phyloP scores from a whole-genome alignment of 2,797 vertebrate genomes.

The Tiaroga cobitis region DNA sequence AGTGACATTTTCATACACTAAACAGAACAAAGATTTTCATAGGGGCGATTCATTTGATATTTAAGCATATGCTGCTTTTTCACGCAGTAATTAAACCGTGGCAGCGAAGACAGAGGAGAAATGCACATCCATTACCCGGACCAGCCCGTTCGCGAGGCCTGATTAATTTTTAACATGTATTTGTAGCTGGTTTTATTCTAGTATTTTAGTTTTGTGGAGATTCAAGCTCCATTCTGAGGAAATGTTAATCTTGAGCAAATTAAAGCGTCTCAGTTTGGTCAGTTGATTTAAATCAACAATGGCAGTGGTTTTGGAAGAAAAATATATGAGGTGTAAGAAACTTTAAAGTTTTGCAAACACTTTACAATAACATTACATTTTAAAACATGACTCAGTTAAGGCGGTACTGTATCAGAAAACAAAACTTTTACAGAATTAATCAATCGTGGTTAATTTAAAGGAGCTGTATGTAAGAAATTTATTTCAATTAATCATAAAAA shows the following conservation, averaged over 20 bases:
- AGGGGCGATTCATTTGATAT: slow-evolving; percentile 66
- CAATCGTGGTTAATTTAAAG: not conserved
- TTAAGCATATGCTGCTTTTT: slow-evolving; percentile 53
- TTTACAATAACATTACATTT: not conserved
- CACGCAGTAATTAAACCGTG: slow-evolving; percentile 70
- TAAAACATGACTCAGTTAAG: not conserved
- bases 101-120: slow-evolving; percentile 57
- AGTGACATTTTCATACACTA: slow-evolving; percentile 73
- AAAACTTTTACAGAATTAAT: not conserved
- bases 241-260: not conserved
- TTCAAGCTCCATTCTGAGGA: not conserved
- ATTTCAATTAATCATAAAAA: no score
- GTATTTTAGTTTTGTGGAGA: slow-evolving; percentile 67
- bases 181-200: slow-evolving; percentile 47
- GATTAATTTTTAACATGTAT: slow-evolving; percentile 74
- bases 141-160: slow-evolving; percentile 70
- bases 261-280: not conserved
- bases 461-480: no score
- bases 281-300: not conserved
- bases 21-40: slow-evolving; percentile 61
- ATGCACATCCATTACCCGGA: slow-evolving; percentile 70
- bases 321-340: not conserved
- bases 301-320: not conserved
- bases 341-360: not conserved
- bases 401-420: not conserved